These are phyloP conservation scores for Drosophila pandora DNA, from an alignment of 1,140 invertebrate species.

Conservation along the genomic window DNA sequence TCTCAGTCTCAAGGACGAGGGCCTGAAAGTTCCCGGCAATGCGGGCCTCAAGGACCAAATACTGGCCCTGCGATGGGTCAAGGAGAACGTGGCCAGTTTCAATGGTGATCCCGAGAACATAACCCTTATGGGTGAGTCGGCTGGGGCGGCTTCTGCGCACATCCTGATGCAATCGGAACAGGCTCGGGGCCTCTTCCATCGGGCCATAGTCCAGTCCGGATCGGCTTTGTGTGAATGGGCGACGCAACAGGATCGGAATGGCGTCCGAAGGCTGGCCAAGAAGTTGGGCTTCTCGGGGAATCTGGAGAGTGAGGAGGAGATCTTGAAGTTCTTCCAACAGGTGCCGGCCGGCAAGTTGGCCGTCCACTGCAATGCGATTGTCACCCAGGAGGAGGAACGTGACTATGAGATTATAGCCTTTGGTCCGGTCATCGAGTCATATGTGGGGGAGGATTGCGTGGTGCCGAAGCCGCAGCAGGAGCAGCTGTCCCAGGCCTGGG, in stretches of 20 bases:
- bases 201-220: constrained; percentile 86
- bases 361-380: constrained; percentile 45
- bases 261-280: constrained; percentile 50
- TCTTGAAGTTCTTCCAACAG: constrained; percentile 79
- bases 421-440: constrained; percentile 82
- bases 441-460: constrained; percentile 70
- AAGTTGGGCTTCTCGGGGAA: constrained; percentile 68
- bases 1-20: constrained; percentile 75
- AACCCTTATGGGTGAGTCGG: constrained; percentile 81
- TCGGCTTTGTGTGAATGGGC: constrained; percentile 84
- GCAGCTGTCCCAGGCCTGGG: constrained; percentile 75
- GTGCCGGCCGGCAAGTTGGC: constrained; percentile 42
- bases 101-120: constrained; percentile 79
- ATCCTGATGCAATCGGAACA: constrained; percentile 70
- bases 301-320: constrained; percentile 50
- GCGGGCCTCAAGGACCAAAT: constrained; percentile 84
- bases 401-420: constrained; percentile 67
- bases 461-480: constrained; percentile 69
- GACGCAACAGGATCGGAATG: constrained; percentile 37
- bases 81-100: constrained; percentile 74
- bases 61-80: constrained; percentile 82
- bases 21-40: constrained; percentile 74
- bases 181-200: constrained; percentile 85
- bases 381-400: constrained; percentile 56
- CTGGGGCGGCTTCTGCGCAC: constrained; percentile 69